Conservation (phyloP, 2,113 vertebrate genomes). For the Aramus guarauna region DNA sequence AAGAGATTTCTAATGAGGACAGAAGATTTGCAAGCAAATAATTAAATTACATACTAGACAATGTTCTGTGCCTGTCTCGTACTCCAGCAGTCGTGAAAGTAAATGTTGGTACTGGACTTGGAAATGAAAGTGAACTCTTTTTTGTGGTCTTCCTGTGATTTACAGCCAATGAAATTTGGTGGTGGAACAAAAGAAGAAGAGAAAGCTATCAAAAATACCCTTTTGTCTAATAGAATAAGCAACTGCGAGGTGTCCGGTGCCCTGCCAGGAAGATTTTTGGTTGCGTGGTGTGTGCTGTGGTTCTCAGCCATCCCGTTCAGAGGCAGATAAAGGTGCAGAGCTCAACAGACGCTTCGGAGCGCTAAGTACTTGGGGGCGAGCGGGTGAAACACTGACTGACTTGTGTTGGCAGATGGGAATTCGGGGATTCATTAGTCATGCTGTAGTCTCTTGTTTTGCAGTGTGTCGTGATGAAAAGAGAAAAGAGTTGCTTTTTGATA, state of each 20-base stretch:
- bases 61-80: not conserved
- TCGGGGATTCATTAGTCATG: constrained; percentile 47
- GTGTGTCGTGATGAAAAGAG: not conserved
- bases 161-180: not conserved
- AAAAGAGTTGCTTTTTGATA: not conserved
- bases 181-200: not conserved
- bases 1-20: not conserved
- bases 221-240: not conserved
- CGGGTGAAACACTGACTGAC: not conserved
- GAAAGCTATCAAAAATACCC: not conserved
- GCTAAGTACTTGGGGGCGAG: not conserved
- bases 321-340: not conserved
- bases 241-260: not conserved
- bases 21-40: not conserved
- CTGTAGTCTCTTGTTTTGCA: constrained; percentile 38
- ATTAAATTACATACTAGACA: not conserved
- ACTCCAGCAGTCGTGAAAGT: not conserved
- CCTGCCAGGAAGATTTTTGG: not conserved
- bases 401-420: constrained; percentile 39
- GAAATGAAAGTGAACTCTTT: not conserved
- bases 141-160: not conserved
- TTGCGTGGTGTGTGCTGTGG: accelerated
- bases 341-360: accelerated
- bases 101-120: not conserved
- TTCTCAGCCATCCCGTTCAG: not conserved